Base-by-base conservation (phyloP, 1,140 invertebrate genomes). In the Latrodectus geometricus region DNA sequence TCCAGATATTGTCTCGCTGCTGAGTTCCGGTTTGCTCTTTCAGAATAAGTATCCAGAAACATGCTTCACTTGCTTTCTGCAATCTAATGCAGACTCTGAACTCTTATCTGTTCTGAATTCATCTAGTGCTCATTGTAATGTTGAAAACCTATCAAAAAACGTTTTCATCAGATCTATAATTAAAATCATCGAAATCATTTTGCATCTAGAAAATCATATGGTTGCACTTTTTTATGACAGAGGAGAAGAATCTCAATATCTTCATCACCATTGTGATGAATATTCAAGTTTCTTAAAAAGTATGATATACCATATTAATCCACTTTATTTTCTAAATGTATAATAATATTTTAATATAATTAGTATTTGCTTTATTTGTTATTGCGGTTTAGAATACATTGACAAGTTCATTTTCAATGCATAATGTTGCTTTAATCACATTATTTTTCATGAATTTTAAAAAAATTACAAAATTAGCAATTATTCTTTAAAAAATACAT, bases 1-100 rank as follows among this genome's bases (percentile, higher is more conserved):
- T 61, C 20, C 56, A 70, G 83, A 86, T 56, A 54, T 86, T 35
- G 56, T 48, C 14, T 74, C 35, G n/a, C 21, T 86, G 1, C 70
- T 86, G 15, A 20, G 20, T 54, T 12, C n/a, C 11, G 70, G 65
- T 70, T 9, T 23, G 52, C 54, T 21, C 9, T 48, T 50, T n/a
- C 35, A 50, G 54, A 4, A 21, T 48, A 65, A 77, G 9, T 54
- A 49, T 52, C 21, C 35, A 7, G 65, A 68, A n/a, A 72, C 74
- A n/a, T 86, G 83, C 21, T 86, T 77, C n/a, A 70, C 9, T 49
- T 86, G 83, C 52, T 86, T 86, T 72, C 17, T 86, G 48, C 74
- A 78, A 86, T 77, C 56, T 8, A 69, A 49, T 77, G 23, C 61
- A 20, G 9, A 20, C n/a, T 48, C 49, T 50, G 75, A 78, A 70